Evolutionary conservation across 92 coral and sea anemone species (phyloP), one percentile per base, ranked within the genome.

Genomic region (Virgularia gustaviana): DNA sequence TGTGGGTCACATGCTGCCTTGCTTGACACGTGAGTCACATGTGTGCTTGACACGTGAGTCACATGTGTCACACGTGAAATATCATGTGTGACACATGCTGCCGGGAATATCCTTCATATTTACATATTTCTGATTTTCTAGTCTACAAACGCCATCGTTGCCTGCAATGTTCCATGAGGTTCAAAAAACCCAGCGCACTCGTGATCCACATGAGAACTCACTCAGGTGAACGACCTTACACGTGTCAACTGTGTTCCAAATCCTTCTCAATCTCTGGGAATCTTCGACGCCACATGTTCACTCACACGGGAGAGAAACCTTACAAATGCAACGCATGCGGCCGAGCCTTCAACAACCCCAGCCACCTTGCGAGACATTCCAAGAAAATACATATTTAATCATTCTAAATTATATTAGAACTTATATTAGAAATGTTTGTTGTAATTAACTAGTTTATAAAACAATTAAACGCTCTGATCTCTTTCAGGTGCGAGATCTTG

Each of bases 351-450:
- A 68, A 68, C 29, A 68, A 68, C n/a, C 75, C 75, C 19, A 68
- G 75, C 25, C 75, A 68, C 43, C 75, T 68, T 0, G 75, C 75
- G 1, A 49, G 75, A 47, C 75, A 68, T 38, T 68, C 75, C 29
- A 68, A 68, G 75, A 68, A 68, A 68, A 68, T 68, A 49, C 75
- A 68, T 49, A 68, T 68, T n/a, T 68, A 47, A 68, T 52, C n/a
- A n/a, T n/a, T n/a, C n/a, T n/a, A n/a, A n/a, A n/a, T n/a, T n/a
- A n/a, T n/a, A n/a, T n/a, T n/a, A n/a, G n/a, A n/a, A n/a, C n/a
- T n/a, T n/a, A n/a, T n/a, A n/a, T n/a, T n/a, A n/a, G n/a, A n/a
- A n/a, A n/a, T n/a, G n/a, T n/a, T n/a, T n/a, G n/a, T n/a, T n/a
- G n/a, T n/a, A n/a, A n/a, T n/a, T n/a, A n/a, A n/a, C n/a, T n/a